Percentiles rank a stretch among this genome's conserved stretches.
Conservation (phyloP, 2,113 vertebrate genomes). For the Brachionichthys hirsutus region DNA sequence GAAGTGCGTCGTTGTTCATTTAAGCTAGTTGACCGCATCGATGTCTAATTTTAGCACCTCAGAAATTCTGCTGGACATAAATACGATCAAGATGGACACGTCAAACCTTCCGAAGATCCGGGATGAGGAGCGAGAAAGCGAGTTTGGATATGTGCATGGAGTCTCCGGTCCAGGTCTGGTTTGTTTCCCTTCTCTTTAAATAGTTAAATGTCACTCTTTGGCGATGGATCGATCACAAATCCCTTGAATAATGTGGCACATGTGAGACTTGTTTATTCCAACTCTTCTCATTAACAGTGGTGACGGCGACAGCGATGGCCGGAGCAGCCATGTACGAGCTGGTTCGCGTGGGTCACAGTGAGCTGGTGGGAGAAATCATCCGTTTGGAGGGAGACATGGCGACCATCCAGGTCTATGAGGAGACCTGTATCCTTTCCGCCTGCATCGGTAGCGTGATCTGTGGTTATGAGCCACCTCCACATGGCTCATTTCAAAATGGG, state of each 20-base stretch:
- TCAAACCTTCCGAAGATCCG: constrained; percentile 87
- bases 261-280: background rate
- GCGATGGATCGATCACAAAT: background rate
- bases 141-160: constrained; percentile 88
- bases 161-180: constrained; percentile 91
- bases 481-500: no score
- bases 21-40: background rate
- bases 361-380: constrained; percentile 97
- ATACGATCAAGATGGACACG: constrained; percentile 84
- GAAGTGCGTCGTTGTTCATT: background rate
- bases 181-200: background rate
- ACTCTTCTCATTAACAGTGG: constrained; percentile 78
- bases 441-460: background rate
- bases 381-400: constrained; percentile 96
- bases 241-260: background rate
- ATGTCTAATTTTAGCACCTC: background rate
- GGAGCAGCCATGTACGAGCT: constrained; percentile 99
- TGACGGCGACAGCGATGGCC: constrained; percentile 92
- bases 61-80: constrained; percentile 43
- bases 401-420: constrained; percentile 98
- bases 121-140: constrained; percentile 87
- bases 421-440: constrained; percentile 94
- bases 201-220: background rate
- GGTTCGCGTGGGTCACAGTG: constrained; percentile 94
- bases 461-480: no score